Percentiles rank a stretch among this genome's conserved stretches.
phyloP scores from a whole-genome alignment of 2,113 vertebrate species.

The Kryptolebias marmoratus region DNA sequence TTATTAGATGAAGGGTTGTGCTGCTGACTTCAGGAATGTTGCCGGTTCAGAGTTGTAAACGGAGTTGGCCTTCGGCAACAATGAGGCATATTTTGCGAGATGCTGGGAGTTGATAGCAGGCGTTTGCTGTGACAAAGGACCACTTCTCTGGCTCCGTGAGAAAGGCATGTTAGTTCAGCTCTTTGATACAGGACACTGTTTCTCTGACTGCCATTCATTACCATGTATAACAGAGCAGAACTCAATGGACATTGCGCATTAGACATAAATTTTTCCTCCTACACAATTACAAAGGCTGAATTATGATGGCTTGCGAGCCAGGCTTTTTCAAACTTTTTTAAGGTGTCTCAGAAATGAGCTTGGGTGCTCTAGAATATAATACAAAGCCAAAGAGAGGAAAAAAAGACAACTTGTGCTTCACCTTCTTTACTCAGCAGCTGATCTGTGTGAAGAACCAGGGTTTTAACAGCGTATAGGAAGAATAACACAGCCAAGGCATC shows the following conservation, averaged over 20 bases:
- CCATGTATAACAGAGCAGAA: constrained; percentile 87
- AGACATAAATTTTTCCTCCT: constrained; percentile 90
- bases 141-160: constrained; percentile 84
- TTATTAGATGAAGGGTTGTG: constrained; percentile 35
- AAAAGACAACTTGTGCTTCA: constrained; percentile 3
- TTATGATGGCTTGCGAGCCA: constrained; percentile 43
- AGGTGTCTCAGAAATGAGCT: constrained; percentile 55
- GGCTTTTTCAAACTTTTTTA: constrained; percentile 52
- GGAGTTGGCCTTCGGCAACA: constrained; percentile 80
- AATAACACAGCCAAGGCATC: constrained; percentile 64
- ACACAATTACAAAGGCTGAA: constrained; percentile 56
- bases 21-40: constrained; percentile 72
- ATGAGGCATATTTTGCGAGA: constrained; percentile 80
- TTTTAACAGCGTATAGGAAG: constrained; percentile 58
- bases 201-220: constrained; percentile 92
- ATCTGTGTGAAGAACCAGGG: constrained; percentile 37
- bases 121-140: constrained; percentile 78
- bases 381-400: constrained; percentile 5
- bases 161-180: constrained; percentile 89
- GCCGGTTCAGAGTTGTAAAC: constrained; percentile 69
- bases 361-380: background rate
- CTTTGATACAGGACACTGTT: constrained; percentile 85
- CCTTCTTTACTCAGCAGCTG: constrained; percentile 20
- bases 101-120: constrained; percentile 76
- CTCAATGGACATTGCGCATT: constrained; percentile 91